Base-by-base conservation (phyloP, 2,888 invertebrate species). In the Cyaniris semiargus region DNA sequence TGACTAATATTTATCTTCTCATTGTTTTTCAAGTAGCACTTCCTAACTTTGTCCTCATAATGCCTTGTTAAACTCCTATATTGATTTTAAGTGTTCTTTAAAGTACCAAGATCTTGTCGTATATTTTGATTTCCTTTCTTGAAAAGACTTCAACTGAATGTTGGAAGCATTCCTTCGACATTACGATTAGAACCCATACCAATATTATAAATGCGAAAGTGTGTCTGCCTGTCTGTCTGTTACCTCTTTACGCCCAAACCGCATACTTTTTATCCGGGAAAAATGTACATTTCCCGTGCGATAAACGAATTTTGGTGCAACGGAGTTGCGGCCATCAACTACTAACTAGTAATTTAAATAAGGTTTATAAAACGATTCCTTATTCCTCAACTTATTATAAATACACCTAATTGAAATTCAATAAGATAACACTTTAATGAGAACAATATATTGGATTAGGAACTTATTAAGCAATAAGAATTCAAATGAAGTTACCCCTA, bases 1-100 rank as follows among this genome's bases (percentile, higher is more conserved):
- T 87, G 84, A 89, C 86, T 87, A 93, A 93, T 90, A 91, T 93
- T 91, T 80, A 79, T 79, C 79, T 80, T 82, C 85, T 84, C 85
- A 84, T 82, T 82, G 79, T 84, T 86, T 34, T 72, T 77, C 58
- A 58, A 77, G 72, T 72, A 38, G 58, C 60, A 38, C 56, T 23
- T 74, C 27, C 77, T 71, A 23, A 34, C 56, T 56, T 5, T 21
- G 56, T 31, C n/a, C 18, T 18, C 23, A 21, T 15, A 44, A 60
- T 60, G 34, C 38, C 18, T 23, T 31, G 27, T 27, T 66, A 15
- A 27, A 27, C 60, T 66, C 13, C 1, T 21, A 13, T 60, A 60
- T 60, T 21, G 23, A 23, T 60, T 60, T 60, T 60, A 53, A 13
- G 44, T 44, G 10, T 10, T 38, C 38, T 38, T 38, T 10, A 38